Evolutionary conservation across 2,888 invertebrate species (phyloP).

Genomic region (Noctua fimbriata): DNA sequence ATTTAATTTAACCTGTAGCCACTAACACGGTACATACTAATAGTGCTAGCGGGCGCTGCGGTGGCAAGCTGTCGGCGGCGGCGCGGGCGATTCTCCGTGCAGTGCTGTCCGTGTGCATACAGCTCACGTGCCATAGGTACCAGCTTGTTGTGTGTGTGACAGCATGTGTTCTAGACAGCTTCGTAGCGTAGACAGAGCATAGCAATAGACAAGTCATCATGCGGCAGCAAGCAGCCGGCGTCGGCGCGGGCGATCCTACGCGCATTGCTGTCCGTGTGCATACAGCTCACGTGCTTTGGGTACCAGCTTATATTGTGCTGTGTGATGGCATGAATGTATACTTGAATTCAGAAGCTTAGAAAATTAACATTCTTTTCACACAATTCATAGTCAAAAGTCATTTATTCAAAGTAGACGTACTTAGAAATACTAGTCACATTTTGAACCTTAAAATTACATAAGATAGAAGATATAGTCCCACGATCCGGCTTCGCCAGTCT

Average conservation of each 20-base stretch:
- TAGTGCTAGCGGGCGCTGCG: slow-evolving; percentile 74
- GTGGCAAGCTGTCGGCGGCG: slow-evolving; percentile 78
- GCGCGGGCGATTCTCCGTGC: slow-evolving; percentile 84
- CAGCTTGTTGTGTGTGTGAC: slow-evolving; percentile 1
- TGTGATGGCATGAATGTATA: slow-evolving; percentile 1
- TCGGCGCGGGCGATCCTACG: slow-evolving; percentile 71
- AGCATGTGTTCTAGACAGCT: slow-evolving; percentile 13
- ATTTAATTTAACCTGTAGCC: neutral
- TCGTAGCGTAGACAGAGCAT: neutral
- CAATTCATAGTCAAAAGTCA: neutral
- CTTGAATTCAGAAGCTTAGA: neutral
- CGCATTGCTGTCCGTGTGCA: slow-evolving; percentile 83
- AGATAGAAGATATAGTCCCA: too few species aligned
- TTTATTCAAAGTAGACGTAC: too few species aligned
- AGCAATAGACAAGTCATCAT: neutral
- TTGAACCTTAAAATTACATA: neutral
- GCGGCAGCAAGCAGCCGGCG: neutral
- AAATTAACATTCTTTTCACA: neutral
- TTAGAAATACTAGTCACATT: too few species aligned
- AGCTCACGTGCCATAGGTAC: slow-evolving; percentile 87
- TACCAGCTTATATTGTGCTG: slow-evolving; percentile 66
- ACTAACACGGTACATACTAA: slow-evolving; percentile 37
- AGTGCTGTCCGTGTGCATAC: slow-evolving; percentile 84
- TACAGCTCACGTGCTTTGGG: slow-evolving; percentile 86
- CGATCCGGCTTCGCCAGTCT: too few species aligned